Conservation (phyloP, 2,797 vertebrate genomes). For the Danio kyathit region DNA sequence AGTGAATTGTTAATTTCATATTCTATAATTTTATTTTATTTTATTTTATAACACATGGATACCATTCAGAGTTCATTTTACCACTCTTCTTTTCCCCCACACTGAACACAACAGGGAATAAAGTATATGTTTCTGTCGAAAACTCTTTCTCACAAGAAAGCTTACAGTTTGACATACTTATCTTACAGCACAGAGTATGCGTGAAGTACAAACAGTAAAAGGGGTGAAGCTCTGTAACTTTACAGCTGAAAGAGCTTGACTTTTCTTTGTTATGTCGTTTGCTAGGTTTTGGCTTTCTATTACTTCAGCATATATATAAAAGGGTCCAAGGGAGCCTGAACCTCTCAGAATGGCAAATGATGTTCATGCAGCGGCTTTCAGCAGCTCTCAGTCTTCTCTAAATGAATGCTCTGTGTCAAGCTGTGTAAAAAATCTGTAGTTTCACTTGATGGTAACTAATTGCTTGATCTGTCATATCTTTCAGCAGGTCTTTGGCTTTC, state of each 20-base stretch:
- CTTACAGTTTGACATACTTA: slow-evolving; percentile 21
- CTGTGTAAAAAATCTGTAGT: background rate
- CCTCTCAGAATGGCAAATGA: background rate
- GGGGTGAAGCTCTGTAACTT: background rate
- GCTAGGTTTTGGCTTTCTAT: background rate
- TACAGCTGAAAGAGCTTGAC: slow-evolving; percentile 13
- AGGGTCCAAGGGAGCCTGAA: background rate
- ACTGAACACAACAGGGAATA: slow-evolving; percentile 7
- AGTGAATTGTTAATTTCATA: too few species aligned
- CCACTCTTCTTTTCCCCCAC: background rate
- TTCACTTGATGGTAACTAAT: background rate
- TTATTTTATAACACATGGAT: too few species aligned
- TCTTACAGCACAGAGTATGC: slow-evolving; percentile 7
- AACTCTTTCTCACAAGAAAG: slow-evolving; percentile 20
- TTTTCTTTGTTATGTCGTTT: slow-evolving; percentile 9
- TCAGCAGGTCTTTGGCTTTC: background rate
- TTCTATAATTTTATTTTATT: too few species aligned
- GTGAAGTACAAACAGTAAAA: slow-evolving; percentile 12
- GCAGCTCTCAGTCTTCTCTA: background rate
- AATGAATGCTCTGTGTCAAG: background rate
- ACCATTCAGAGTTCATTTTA: too few species aligned
- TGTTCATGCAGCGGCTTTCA: background rate
- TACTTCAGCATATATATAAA: background rate
- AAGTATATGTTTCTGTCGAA: slow-evolving; percentile 18
- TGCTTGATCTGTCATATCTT: background rate